phyloP scores from a whole-genome alignment of 2,113 vertebrate genomes.

The Malurus alboscapulatus region DNA sequence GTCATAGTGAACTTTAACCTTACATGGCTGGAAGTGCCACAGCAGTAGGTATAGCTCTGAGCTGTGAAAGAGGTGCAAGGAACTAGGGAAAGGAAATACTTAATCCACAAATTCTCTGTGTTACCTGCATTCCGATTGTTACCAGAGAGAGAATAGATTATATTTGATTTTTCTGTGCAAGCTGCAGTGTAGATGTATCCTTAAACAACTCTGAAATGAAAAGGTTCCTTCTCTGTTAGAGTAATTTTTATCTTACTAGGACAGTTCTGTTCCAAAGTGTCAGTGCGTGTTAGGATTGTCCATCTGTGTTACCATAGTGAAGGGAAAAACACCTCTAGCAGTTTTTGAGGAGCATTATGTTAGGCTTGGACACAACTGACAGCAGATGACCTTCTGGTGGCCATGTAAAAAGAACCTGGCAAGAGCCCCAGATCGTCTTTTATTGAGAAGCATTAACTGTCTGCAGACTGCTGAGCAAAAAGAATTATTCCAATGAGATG shows the following conservation, averaged over 20 bases:
- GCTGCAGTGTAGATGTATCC: background rate
- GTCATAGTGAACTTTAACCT: background rate
- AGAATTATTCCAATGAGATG: background rate
- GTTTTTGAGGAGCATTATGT: background rate
- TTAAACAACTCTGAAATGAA: background rate
- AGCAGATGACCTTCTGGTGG: background rate
- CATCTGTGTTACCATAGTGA: background rate
- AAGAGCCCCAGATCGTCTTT: background rate
- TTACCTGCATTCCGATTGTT: background rate
- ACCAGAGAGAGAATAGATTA: background rate
- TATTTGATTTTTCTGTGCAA: background rate
- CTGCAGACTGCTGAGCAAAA: background rate
- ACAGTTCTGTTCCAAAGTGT: background rate
- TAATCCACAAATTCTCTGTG: accelerated
- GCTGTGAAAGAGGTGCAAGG: background rate
- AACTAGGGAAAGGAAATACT: background rate
- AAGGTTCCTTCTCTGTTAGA: background rate
- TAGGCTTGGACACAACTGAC: background rate
- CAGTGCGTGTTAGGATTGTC: background rate
- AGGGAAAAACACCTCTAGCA: background rate
- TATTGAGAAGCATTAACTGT: background rate
- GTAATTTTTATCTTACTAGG: background rate
- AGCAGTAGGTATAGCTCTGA: background rate
- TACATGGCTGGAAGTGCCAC: background rate
- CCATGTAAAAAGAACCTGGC: background rate